Evolutionary conservation across 2,113 vertebrate genomes (phyloP).

Genomic region (Damaliscus lunatus): DNA sequence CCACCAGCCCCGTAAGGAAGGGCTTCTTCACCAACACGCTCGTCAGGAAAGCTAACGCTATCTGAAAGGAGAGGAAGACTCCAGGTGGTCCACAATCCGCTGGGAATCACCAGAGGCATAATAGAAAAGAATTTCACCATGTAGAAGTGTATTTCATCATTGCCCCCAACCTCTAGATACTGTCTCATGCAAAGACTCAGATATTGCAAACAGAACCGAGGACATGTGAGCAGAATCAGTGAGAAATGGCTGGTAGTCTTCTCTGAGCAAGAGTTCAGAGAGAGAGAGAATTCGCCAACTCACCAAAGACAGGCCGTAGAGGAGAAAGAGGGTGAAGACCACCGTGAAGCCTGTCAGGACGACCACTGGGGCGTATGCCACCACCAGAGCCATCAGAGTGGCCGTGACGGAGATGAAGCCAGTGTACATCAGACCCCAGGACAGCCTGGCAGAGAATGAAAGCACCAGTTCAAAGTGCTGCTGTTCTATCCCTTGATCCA

Average conservation of each 20-base stretch:
- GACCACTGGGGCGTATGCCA: not conserved
- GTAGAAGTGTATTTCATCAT: not conserved
- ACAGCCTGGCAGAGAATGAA: conserved; percentile 69
- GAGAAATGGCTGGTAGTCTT: not conserved
- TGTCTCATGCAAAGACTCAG: not conserved
- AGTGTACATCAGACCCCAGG: conserved; percentile 77
- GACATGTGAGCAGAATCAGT: not conserved
- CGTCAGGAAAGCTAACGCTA: conserved; percentile 92
- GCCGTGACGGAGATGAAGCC: conserved; percentile 63
- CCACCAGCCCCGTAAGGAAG: conserved; percentile 83
- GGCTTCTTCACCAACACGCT: conserved; percentile 89
- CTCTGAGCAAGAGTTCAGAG: not conserved
- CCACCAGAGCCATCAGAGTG: conserved; percentile 49
- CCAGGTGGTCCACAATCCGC: not conserved
- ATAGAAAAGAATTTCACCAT: not conserved
- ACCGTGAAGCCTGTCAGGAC: conserved; percentile 65
- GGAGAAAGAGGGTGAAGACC: conserved; percentile 63
- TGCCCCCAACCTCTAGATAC: not conserved
- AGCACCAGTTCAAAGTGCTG: not conserved
- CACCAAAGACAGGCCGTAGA: conserved; percentile 79
- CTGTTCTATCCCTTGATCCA: not conserved
- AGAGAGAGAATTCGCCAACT: conserved; percentile 54
- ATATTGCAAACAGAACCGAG: not conserved
- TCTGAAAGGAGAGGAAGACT: conserved; percentile 77
- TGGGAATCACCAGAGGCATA: not conserved